These are phyloP conservation scores for Hylomyscus alleni DNA, from an alignment of 2,797 vertebrate species.

Conservation along the genomic window DNA sequence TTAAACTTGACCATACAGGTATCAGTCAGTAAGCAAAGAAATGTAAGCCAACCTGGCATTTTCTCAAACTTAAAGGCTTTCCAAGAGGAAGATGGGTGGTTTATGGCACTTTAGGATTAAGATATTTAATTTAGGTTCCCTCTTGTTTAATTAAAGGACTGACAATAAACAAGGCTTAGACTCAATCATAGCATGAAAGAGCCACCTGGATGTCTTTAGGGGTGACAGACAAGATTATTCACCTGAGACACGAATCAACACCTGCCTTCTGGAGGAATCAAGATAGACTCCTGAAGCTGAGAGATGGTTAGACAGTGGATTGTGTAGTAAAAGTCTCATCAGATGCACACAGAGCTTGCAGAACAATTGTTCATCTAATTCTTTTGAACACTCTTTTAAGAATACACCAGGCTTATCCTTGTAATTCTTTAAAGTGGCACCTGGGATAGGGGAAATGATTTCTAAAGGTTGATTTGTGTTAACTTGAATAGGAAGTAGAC, in stretches of 20 bases:
- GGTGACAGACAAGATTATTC: neutral
- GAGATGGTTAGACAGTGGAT: fast-evolving
- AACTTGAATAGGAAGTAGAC: constrained; percentile 39
- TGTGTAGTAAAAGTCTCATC: neutral
- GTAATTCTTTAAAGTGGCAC: constrained; percentile 55
- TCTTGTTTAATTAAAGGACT: neutral
- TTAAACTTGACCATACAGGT: neutral
- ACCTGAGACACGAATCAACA: neutral
- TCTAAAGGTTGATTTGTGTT: constrained; percentile 41
- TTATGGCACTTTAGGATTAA: neutral
- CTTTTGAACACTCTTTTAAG: neutral
- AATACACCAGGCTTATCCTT: neutral
- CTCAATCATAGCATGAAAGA: neutral
- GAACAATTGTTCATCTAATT: neutral
- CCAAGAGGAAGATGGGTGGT: neutral
- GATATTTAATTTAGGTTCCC: neutral
- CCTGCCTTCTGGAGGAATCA: neutral
- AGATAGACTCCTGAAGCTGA: neutral
- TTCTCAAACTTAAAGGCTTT: neutral
- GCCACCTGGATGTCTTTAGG: neutral
- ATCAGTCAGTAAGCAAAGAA: neutral
- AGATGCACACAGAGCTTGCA: neutral
- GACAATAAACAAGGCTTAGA: neutral
- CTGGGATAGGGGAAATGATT: neutral
- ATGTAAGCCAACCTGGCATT: neutral